These are phyloP conservation scores for Agrochola litura DNA, from an alignment of 2,888 invertebrate species.

Conservation along the genomic window DNA sequence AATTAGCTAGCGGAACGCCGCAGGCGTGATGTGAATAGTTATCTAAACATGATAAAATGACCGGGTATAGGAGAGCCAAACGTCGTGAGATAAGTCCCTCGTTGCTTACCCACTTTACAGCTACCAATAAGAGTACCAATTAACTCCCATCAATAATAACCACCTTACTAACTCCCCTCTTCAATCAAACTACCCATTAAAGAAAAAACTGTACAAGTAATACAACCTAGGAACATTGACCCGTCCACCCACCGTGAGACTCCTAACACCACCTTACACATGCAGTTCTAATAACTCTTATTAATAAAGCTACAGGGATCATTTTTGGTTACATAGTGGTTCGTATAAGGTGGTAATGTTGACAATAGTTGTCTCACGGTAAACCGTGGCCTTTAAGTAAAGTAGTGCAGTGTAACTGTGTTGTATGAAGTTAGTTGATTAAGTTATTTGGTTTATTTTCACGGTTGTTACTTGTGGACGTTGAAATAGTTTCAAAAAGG, in stretches of 20 bases:
- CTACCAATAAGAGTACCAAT: slow-evolving; percentile 26
- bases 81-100: neutral
- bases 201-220: slow-evolving; percentile 43
- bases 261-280: slow-evolving; percentile 29
- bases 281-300: slow-evolving; percentile 24
- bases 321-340: slow-evolving; percentile 46
- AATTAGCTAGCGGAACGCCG: too few species aligned
- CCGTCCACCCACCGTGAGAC: slow-evolving; percentile 56
- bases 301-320: neutral
- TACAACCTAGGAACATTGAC: slow-evolving; percentile 55
- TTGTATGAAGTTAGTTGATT: slow-evolving; percentile 48
- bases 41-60: too few species aligned
- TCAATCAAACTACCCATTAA: slow-evolving; percentile 33
- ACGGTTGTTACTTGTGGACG: slow-evolving; percentile 36
- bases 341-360: slow-evolving; percentile 62
- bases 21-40: too few species aligned
- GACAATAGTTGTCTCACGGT: slow-evolving; percentile 85
- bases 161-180: slow-evolving; percentile 16
- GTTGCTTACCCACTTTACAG: neutral
- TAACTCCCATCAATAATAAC: slow-evolving; percentile 29
- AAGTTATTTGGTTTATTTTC: slow-evolving; percentile 52
- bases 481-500: neutral
- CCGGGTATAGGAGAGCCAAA: neutral
- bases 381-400: slow-evolving; percentile 77
- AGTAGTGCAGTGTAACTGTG: slow-evolving; percentile 82